phyloP scores from a whole-genome alignment of 2,797 vertebrate genomes.

The Xyrichtys novacula region DNA sequence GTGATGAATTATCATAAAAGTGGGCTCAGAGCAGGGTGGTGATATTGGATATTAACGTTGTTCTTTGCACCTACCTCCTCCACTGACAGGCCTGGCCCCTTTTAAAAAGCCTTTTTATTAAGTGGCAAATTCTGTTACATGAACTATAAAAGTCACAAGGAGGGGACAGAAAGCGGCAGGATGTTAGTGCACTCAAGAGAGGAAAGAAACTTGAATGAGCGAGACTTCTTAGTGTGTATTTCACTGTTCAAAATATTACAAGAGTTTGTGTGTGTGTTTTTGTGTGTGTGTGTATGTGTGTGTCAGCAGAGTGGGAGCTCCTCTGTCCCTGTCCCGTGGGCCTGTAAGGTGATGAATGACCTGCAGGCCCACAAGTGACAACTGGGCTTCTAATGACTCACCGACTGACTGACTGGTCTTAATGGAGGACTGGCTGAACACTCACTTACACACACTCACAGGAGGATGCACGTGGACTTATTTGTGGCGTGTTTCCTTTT shows the following conservation, averaged over 20 bases:
- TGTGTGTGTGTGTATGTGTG: conserved; percentile 15
- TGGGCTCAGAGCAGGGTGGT: conserved; percentile 4
- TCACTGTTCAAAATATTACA: background rate
- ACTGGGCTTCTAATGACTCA: conserved; percentile 68
- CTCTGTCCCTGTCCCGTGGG: conserved; percentile 53
- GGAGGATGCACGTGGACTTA: conserved; percentile 17
- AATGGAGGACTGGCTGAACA: conserved; percentile 41
- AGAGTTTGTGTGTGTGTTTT: conserved; percentile 2
- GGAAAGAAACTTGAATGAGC: conserved; percentile 4
- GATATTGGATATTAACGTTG: conserved; percentile 48
- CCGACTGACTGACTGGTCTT: conserved; percentile 60
- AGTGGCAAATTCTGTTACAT: conserved; percentile 59
- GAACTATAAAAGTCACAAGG: conserved; percentile 53
- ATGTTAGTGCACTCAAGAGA: conserved; percentile 13
- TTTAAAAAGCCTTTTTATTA: conserved; percentile 55
- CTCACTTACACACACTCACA: conserved; percentile 14
- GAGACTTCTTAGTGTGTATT: conserved; percentile 14
- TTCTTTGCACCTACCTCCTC: conserved; percentile 38
- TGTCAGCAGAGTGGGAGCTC: conserved; percentile 31
- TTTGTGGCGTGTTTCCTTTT: conserved; percentile 51
- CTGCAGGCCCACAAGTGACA: conserved; percentile 61
- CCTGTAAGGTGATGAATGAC: conserved; percentile 71
- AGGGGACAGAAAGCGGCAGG: conserved; percentile 32
- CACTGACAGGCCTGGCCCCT: conserved; percentile 35
- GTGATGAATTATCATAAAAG: conserved; percentile 62